Evolutionary conservation across 2,113 vertebrate genomes (phyloP), one percentile per base, ranked within the genome.

Genomic region (Lynx canadensis): DNA sequence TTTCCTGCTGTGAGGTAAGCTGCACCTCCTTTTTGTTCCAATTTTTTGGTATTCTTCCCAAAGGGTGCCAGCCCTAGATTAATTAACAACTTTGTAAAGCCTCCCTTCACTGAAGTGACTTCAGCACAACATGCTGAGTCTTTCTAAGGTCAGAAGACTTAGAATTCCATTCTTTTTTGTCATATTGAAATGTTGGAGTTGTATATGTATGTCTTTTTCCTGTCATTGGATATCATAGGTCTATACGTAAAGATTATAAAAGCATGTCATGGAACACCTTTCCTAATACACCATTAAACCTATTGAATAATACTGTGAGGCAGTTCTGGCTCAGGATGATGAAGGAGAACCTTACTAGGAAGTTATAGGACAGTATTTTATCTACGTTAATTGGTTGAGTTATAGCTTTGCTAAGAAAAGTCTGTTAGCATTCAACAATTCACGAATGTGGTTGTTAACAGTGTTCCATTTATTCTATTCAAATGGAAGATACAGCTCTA

Each of bases 11-110:
- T 93, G 96, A 96, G 63, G 91, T 97, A 97, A 95, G 89, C 93
- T 97, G 85, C 81, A 94, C 94, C 76, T 98, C 88, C 85, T 95
- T 97, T 97, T 94, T 91, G 76, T 95, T 98, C 95, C 93, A 97
- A 38, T 97, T 96, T 98, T 96, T 91, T 97, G 60, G 88, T 97
- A 94, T 84, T 92, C 65, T 96, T 95, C 85, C 91, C 52, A 95
- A 97, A 97, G 52, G 81, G 89, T 95, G 78, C 81, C 96, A 98
- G 76, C 23, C 81, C 57, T 95, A 94, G 80, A 92, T 96, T 97
- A 98, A 97, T 98, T 97, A 97, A 97, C 94, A 97, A 96, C 80
- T 98, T 97, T 97, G 78, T 89, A 79, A 97, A 94, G 78, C 66
- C 91, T 97, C 94, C 87, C 88, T 95, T 91, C 68, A 96, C 63